Base-by-base conservation (phyloP, 2,888 invertebrate species). In the Erebia aethiops region DNA sequence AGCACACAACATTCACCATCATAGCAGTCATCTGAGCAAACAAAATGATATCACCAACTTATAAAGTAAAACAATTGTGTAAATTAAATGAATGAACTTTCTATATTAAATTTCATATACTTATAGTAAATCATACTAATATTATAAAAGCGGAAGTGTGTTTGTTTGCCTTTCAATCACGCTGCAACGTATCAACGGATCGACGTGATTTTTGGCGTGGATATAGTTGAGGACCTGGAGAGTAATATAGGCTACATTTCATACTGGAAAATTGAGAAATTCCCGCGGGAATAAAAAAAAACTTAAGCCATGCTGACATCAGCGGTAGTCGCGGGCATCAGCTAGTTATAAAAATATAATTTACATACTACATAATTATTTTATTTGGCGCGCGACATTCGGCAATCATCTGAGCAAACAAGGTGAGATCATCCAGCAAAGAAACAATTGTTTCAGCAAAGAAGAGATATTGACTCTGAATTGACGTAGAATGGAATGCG, bases 331-430 rank as follows among this genome's bases (percentile, higher is more conserved):
- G 26, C 26, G 26, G 26, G 4, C 26, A 26, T 26, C 26, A 26
- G 26, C 26, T 26, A 26, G 26, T 26, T 26, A 26, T 26, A 26
- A 1, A 21, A 26, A 26, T 26, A 26, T 26, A 26, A 26, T 26
- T 4, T 11, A 11, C 46, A 46, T 46, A 46, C 7, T 51, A 14
- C 0, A 54, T 18, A 18, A 11, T 11, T 43, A 43, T 43, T 13
- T 10, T 57, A 26, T 76, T 76, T 67, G 67, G 49, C 63, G 57
- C 56, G 66, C 54, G 54, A 61, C 71, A 56, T 64, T 69, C 76
- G 78, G 80, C 76, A 78, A 80, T 84, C 89, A 89, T 83, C 87
- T 90, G 89, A 80, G 79, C 81, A 89, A 88, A 90, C 78, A 85
- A 56, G 83, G 79, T 90, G 90, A 89, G 87, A 86, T 91, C 91